Percentiles rank a stretch among this genome's conserved stretches.
These are phyloP conservation scores for Pitta sordida DNA, from an alignment of 2,113 vertebrate genomes.

Conservation along the genomic window DNA sequence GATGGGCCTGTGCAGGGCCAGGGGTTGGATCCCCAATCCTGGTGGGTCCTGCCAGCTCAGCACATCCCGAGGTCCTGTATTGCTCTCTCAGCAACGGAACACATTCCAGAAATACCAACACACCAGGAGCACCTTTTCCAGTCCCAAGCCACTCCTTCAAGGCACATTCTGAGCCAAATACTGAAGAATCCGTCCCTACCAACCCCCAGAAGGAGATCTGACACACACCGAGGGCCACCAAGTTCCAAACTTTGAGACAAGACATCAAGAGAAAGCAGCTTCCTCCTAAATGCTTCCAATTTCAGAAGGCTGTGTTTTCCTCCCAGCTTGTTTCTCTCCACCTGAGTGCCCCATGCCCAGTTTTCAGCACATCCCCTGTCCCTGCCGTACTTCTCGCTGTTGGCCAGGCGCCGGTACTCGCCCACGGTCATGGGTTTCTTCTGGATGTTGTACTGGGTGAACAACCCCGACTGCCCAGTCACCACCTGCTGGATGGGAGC, in stretches of 20 bases:
- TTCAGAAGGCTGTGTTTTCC: neutral
- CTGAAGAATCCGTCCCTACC: neutral
- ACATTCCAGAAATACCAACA: neutral
- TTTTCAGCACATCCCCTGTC: accelerated
- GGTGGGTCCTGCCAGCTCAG: no score
- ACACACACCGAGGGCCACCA: neutral
- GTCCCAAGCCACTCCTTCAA: neutral
- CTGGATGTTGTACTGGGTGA: slow-evolving; percentile 85
- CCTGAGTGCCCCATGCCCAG: accelerated
- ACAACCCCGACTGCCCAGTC: slow-evolving; percentile 80
- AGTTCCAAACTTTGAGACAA: neutral
- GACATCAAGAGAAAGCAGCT: neutral
- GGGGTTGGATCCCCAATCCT: no score
- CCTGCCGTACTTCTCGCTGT: slow-evolving; percentile 77
- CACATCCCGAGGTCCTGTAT: no score
- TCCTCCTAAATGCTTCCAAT: neutral
- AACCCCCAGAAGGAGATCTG: neutral
- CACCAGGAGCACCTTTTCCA: neutral
- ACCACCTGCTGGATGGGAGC: slow-evolving; percentile 84
- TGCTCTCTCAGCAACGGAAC: neutral
- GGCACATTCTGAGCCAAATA: neutral
- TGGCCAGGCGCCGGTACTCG: slow-evolving; percentile 80
- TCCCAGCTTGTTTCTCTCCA: neutral
- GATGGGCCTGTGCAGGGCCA: no score
- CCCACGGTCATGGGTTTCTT: slow-evolving; percentile 83